phyloP scores from a whole-genome alignment of 2,113 vertebrate genomes.

The Solenodon paradoxus region DNA sequence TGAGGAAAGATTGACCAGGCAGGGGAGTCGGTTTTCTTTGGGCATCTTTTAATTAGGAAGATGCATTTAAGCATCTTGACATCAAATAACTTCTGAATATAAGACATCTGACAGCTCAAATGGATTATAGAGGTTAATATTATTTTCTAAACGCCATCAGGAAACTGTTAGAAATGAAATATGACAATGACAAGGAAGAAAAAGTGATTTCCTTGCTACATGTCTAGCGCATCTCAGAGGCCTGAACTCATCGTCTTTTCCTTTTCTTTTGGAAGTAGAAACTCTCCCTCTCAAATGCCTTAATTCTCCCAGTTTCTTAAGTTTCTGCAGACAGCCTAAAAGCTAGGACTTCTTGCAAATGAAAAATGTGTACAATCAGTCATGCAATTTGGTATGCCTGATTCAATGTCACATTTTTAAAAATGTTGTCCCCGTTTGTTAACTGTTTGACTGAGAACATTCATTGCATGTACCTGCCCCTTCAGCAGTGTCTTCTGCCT shows the following conservation, averaged over 20 bases:
- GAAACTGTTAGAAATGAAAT: background rate
- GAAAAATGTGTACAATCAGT: background rate
- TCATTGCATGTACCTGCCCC: background rate
- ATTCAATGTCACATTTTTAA: background rate
- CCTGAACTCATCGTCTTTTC: background rate
- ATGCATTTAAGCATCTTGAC: background rate
- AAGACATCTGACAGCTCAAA: background rate
- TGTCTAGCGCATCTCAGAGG: background rate
- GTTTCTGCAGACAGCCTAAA: conserved; percentile 9
- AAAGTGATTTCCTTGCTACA: background rate
- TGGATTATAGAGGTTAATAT: background rate
- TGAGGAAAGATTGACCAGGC: background rate
- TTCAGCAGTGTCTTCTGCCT: background rate
- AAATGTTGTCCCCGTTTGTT: background rate
- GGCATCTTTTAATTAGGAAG: conserved; percentile 3
- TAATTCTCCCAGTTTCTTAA: background rate
- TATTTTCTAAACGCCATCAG: conserved; percentile 15
- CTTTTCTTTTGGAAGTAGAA: background rate
- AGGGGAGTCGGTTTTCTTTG: background rate
- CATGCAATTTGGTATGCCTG: background rate
- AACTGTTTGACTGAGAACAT: background rate
- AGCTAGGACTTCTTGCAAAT: background rate
- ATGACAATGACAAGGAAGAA: background rate
- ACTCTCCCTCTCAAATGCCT: background rate
- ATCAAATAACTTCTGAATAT: background rate